Evolutionary conservation across 2,797 vertebrate genomes (phyloP).

Genomic region (Enteromius anoplus): DNA sequence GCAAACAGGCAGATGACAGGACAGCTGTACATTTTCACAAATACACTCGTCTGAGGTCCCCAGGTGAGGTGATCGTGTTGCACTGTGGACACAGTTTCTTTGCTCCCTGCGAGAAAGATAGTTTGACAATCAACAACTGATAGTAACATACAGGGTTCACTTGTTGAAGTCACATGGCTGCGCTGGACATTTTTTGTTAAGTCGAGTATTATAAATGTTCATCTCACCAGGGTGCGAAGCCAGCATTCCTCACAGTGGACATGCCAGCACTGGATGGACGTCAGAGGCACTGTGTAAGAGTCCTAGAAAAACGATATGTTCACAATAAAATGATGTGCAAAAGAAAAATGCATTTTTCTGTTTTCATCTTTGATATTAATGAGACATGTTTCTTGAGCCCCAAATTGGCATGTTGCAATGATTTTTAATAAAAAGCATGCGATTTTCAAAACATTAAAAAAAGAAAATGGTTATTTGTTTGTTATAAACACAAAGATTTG

Average conservation of each 20-base stretch:
- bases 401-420: not conserved
- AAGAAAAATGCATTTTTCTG: not conserved
- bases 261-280: conserved; percentile 89
- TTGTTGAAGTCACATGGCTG: not conserved
- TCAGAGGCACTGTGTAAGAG: conserved; percentile 80
- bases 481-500: not conserved
- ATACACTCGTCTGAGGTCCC: conserved; percentile 83
- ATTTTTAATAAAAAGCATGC: not conserved
- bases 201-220: not conserved
- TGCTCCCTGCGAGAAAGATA: conserved; percentile 72
- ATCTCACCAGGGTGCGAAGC: conserved; percentile 82
- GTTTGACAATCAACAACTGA: not conserved
- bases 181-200: not conserved
- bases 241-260: conserved; percentile 87
- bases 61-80: conserved; percentile 85
- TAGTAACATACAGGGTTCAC: not conserved
- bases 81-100: conserved; percentile 88
- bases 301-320: conserved; percentile 69
- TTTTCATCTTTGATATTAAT: not conserved
- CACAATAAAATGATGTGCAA: not conserved
- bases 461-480: no score
- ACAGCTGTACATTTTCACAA: conserved; percentile 79
- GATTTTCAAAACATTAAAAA: not conserved
- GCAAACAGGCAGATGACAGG: conserved; percentile 65
- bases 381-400: not conserved